A percentile compares a stretch with the other conserved stretches of the same genome.
Conservation (phyloP, 2,113 vertebrate species). For the Catharus minimus region DNA sequence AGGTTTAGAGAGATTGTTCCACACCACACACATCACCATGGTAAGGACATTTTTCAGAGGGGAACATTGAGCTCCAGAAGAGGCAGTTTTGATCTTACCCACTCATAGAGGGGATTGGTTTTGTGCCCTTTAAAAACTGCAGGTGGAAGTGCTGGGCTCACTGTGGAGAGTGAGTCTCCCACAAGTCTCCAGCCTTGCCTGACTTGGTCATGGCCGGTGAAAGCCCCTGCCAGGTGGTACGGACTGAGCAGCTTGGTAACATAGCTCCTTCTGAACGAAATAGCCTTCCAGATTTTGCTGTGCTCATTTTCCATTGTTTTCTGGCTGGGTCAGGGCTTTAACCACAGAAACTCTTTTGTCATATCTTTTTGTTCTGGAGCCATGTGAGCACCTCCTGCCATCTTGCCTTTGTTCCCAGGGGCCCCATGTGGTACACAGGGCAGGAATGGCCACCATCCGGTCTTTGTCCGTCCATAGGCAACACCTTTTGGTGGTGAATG, state of each 20-base stretch:
- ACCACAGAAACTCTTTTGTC: background rate
- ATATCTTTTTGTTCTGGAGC: accelerated
- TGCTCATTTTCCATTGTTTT: background rate
- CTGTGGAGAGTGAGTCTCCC: background rate
- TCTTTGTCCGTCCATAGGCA: background rate
- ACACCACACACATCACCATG: background rate
- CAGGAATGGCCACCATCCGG: background rate
- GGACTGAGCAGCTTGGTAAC: background rate
- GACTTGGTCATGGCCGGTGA: accelerated
- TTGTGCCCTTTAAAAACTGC: background rate
- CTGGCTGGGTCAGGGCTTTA: background rate
- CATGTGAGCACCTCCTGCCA: background rate
- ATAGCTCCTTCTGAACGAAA: accelerated
- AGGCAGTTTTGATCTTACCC: background rate
- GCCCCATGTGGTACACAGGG: too few species aligned
- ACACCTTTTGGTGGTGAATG: background rate
- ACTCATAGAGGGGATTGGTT: accelerated
- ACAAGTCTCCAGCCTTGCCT: background rate
- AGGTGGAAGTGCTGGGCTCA: accelerated
- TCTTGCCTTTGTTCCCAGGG: background rate
- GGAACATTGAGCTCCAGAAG: accelerated
- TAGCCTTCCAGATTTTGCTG: background rate
- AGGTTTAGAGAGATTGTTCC: background rate
- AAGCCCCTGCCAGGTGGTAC: background rate
- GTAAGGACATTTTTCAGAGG: accelerated